Evolutionary conservation across 2,797 vertebrate species (phyloP), one percentile per base, ranked within the genome.

Genomic region (Ctenosaura bakeri): DNA sequence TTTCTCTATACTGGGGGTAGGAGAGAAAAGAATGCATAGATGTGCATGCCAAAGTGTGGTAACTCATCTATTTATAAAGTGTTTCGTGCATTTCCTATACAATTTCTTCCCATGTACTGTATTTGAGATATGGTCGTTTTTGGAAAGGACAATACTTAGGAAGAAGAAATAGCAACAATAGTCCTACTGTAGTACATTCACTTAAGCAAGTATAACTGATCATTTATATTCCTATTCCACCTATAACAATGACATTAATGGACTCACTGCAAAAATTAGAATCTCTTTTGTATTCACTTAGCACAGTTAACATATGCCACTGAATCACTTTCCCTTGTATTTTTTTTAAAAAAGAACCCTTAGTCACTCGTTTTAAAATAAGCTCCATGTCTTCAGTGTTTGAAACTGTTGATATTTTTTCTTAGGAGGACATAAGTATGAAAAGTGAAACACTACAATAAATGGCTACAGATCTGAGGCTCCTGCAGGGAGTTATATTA

Each of bases 361-460:
- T 90, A 78, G 12, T 71, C 64, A 85, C 13, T 71, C 29, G 50
- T 69, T 90, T 90, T 80, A 24, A 85, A 85, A 84, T 32, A 89
- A 90, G 7, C 29, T 79, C 52, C 18, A 12, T 59, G 46, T 54
- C 59, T 84, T 76, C 82, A 38, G 26, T 54, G 14, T 84, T 83
- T 89, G 4, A 64, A 84, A 85, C 14, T 6, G 42, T 7, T 82
- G 10, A 32, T 54, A 82, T 73, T 56, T 56, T 86, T 56, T 76
- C 35, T 56, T 80, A 69, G 35, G 35, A 79, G 52, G 18, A 69
- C 32, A 35, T 50, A 26, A 89, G 62, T 9, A 54, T 59, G 20
- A 66, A 66, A 16, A 76, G 42, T 54, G 14, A 77, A 52, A 16
- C 32, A 76, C 29, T 50, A 35, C n/a, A 79, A 73, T 42, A 80